A percentile compares a stretch with the other conserved stretches of the same genome.
These are phyloP conservation scores for Arge pagana DNA, from an alignment of 2,888 invertebrate species.

Conservation along the genomic window DNA sequence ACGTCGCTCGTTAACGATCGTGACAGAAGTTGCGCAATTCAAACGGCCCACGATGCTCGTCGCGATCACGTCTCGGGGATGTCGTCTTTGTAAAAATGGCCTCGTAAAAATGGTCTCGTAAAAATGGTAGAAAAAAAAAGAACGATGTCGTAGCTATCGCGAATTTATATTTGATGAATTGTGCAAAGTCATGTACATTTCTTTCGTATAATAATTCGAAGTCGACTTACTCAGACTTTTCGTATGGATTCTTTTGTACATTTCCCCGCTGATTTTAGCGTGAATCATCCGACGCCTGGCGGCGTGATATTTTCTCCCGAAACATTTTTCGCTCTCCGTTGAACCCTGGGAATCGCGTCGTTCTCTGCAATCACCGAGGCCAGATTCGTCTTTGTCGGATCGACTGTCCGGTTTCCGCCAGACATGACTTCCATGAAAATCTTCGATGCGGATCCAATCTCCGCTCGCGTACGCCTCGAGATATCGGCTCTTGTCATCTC, in stretches of 20 bases:
- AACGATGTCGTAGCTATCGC: too few relatives aligned
- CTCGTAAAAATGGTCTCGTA: too few relatives aligned
- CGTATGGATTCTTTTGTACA: constrained; percentile 82
- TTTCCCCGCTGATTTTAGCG: constrained; percentile 85
- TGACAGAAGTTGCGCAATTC: too few relatives aligned
- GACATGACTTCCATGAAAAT: constrained; percentile 70
- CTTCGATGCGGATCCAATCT: constrained; percentile 78
- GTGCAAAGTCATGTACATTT: too few relatives aligned
- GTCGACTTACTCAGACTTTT: constrained; percentile 79
- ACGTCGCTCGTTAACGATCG: too few relatives aligned
- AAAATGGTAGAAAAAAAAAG: too few relatives aligned
- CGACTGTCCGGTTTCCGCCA: constrained; percentile 61
- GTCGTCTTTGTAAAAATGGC: too few relatives aligned
- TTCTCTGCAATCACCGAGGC: constrained; percentile 45
- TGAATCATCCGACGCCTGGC: constrained; percentile 89
- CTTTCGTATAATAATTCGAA: too few relatives aligned
- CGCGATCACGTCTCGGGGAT: too few relatives aligned
- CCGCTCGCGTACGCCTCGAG: constrained; percentile 74
- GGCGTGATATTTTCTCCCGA: constrained; percentile 83
- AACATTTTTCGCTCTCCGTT: constrained; percentile 85
- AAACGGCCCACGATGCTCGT: too few relatives aligned
- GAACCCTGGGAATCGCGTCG: constrained; percentile 62
- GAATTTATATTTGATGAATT: too few relatives aligned
- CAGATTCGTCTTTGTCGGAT: constrained; percentile 47
- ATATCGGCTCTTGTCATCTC: constrained; percentile 75